These are phyloP conservation scores for Colletes latitarsis DNA, from an alignment of 1,140 invertebrate genomes.

Conservation along the genomic window DNA sequence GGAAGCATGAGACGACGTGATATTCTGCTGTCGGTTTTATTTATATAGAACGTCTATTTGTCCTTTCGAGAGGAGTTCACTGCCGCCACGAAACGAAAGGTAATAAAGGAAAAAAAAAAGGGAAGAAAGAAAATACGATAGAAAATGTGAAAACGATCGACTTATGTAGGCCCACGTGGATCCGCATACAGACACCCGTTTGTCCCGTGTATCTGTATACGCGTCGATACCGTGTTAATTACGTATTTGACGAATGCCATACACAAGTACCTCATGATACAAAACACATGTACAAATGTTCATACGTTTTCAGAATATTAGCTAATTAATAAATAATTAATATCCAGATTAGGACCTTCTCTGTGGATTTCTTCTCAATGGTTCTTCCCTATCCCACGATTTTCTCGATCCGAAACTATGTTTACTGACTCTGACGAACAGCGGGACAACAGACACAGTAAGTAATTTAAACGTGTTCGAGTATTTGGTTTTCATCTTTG, in stretches of 20 bases:
- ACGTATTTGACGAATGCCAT: constrained; percentile 78
- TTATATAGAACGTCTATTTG: constrained; percentile 47
- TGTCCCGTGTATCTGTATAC: constrained; percentile 10
- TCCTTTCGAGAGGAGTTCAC: constrained; percentile 64
- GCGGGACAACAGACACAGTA: too few relatives aligned
- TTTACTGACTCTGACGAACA: too few relatives aligned
- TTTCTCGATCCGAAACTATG: too few relatives aligned
- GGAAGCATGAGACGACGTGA: constrained; percentile 13
- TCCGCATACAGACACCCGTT: constrained; percentile 21
- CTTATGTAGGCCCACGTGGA: constrained; percentile 46
- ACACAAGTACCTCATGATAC: constrained; percentile 80
- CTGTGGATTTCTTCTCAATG: constrained; percentile 3
- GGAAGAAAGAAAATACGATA: constrained; percentile 19
- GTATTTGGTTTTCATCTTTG: too few relatives aligned
- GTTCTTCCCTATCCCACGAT: not conserved
- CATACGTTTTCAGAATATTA: constrained; percentile 79
- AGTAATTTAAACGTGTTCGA: too few relatives aligned
- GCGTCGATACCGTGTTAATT: constrained; percentile 69
- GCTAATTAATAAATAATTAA: constrained; percentile 77
- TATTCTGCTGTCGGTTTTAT: constrained; percentile 33
- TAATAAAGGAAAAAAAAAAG: constrained; percentile 9
- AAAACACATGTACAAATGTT: constrained; percentile 81
- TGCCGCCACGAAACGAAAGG: constrained; percentile 64
- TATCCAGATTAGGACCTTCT: constrained; percentile 59
- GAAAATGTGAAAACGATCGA: constrained; percentile 45